Evolutionary conservation across 2,113 vertebrate genomes (phyloP).

Genomic region (Psammodynastes pulverulentus): DNA sequence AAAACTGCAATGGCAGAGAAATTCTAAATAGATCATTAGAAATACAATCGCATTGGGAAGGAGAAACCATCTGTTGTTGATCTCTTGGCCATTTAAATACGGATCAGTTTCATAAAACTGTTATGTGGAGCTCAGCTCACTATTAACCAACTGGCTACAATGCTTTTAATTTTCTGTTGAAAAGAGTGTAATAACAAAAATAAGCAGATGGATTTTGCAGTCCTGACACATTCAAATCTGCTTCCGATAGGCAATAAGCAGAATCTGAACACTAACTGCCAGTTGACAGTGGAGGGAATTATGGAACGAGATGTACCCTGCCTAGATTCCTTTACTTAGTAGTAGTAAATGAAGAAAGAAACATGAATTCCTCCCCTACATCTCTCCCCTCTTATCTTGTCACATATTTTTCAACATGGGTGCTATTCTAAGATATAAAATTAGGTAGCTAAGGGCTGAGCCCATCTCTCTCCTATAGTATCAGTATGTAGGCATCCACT

Average conservation of each 20-base stretch:
- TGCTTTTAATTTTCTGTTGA: not conserved
- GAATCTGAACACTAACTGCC: not conserved
- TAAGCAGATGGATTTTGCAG: not conserved
- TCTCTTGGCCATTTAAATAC: not conserved
- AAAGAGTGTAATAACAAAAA: not conserved
- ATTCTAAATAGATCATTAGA: not conserved
- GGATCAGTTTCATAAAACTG: not conserved
- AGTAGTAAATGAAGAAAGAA: not conserved
- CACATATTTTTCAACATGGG: not conserved
- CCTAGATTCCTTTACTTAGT: not conserved
- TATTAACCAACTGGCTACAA: not conserved
- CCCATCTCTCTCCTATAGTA: not conserved
- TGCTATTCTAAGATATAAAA: not conserved
- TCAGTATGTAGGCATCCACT: not conserved
- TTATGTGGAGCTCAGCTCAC: not conserved
- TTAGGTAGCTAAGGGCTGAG: not conserved
- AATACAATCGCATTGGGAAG: not conserved
- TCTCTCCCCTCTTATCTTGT: not conserved
- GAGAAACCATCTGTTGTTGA: not conserved
- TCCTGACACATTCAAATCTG: not conserved
- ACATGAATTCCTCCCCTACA: not conserved
- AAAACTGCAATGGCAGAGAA: constrained; percentile 31
- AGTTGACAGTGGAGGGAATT: not conserved
- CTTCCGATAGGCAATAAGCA: not conserved
- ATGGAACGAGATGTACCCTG: not conserved